Evolutionary conservation across 2,888 invertebrate genomes (phyloP), one percentile per base, ranked within the genome.

Genomic region (Drosophila limbata): DNA sequence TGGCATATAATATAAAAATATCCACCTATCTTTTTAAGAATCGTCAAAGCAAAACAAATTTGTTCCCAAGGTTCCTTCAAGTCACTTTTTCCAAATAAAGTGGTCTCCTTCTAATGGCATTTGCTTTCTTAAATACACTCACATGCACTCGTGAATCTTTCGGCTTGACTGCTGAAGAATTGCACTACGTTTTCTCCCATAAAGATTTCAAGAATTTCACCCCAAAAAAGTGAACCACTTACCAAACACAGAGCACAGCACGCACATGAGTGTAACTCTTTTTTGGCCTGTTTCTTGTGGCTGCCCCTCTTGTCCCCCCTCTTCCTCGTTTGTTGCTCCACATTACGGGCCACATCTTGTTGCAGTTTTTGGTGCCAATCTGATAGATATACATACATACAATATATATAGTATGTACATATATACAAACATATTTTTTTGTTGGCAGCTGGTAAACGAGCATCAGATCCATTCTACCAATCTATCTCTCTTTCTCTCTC

Each of bases 341-440:
- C 62, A 69, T 77, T 56, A 35, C 40, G 10, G 48, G 21, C 77
- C 71, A 77, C 77, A 67, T 66, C 55, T 70, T 66, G 77, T 39
- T 77, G 80, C 77, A 77, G 77, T 77, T 76, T 79, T 76, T 75
- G 76, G 79, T 75, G 70, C 60, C 79, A 75, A 77, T 77, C 76
- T 75, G 76, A 75, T 52, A 48, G 50, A 50, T 50, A 39, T 48
- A 48, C 15, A 15, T 47, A 47, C 33, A 21, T 55, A 37, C 25
- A 35, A 35, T 28, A 45, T 44, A n/a, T 28, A 25, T 48, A 3
- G 9, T 48, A 42, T 48, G 15, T 45, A 45, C 21, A 35, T 39
- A 48, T 53, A 15, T 47, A 17, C 39, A 21, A 33, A 31, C 40
- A 31, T 64, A 50, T 59, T 33, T 63, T 9, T 53, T 55, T 69